These are phyloP conservation scores for Spatulosminthurus flaviceps DNA, from an alignment of 2,888 invertebrate species.

Conservation along the genomic window DNA sequence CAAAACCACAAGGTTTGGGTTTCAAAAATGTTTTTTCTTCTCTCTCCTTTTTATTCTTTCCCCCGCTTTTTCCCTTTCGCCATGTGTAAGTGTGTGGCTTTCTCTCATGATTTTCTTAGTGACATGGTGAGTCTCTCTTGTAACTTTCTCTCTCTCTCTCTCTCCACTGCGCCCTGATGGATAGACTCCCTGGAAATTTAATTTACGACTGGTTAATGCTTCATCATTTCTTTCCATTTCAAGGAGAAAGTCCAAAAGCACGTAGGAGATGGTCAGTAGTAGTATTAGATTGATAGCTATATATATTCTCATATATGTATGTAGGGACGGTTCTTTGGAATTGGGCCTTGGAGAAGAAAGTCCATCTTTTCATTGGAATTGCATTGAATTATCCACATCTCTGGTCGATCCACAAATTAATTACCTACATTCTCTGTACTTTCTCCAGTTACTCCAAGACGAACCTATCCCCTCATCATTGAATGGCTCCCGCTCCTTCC, in stretches of 20 bases:
- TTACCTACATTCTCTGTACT: neutral
- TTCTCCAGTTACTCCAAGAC: neutral
- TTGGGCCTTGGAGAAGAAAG: neutral
- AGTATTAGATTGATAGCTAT: no score
- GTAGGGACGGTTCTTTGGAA: neutral
- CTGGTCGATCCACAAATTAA: conserved; percentile 8
- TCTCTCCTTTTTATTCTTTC: no score
- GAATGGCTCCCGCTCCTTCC: neutral
- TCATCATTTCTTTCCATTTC: neutral
- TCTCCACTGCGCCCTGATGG: neutral
- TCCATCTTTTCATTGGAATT: neutral
- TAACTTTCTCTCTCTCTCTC: neutral
- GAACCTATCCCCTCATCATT: neutral
- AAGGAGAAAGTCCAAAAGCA: neutral
- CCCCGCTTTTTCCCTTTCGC: neutral
- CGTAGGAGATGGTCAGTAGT: no score
- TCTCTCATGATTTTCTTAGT: neutral
- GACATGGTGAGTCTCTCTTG: neutral
- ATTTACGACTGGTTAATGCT: neutral
- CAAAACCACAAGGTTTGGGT: no score
- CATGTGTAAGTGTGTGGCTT: no score
- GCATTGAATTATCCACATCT: conserved; percentile 18
- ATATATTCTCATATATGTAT: no score
- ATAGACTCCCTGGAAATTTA: conserved; percentile 7
- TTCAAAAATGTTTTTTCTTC: no score